Conservation (phyloP, 2,113 vertebrate species). For the Calyptommatus sinebrachiatus region DNA sequence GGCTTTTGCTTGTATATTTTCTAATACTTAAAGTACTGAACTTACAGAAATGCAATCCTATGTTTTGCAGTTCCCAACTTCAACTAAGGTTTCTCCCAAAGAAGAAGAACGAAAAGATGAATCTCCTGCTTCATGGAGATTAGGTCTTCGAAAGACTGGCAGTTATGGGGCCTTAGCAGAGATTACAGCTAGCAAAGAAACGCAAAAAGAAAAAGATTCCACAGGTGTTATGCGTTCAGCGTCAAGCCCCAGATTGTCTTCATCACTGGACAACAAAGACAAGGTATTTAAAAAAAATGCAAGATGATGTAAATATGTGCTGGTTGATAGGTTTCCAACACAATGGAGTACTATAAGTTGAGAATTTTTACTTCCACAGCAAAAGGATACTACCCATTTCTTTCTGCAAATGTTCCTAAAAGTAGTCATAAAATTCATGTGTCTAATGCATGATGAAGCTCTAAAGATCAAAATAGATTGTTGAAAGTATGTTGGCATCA, state of each 20-base stretch:
- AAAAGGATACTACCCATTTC: neutral
- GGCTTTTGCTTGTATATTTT: slow-evolving; percentile 1
- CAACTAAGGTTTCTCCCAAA: slow-evolving; percentile 85
- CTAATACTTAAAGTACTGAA: neutral
- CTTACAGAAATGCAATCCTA: slow-evolving; percentile 24
- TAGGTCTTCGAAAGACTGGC: slow-evolving; percentile 94
- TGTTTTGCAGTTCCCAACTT: slow-evolving; percentile 76
- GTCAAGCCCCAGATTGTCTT: slow-evolving; percentile 95
- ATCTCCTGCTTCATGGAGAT: slow-evolving; percentile 93
- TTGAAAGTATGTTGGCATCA: neutral
- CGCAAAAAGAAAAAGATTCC: slow-evolving; percentile 91
- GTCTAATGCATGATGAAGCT: neutral
- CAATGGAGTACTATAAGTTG: neutral
- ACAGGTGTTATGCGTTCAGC: slow-evolving; percentile 95
- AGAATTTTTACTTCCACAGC: neutral
- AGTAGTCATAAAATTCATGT: neutral
- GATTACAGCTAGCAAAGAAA: slow-evolving; percentile 93
- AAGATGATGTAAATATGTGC: neutral
- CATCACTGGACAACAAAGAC: slow-evolving; percentile 95
- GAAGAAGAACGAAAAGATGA: slow-evolving; percentile 96
- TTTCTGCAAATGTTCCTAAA: neutral
- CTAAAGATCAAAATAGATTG: neutral
- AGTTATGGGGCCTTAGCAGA: slow-evolving; percentile 96
- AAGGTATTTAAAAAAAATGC: slow-evolving; percentile 72
- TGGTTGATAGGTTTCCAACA: neutral